Base-by-base conservation (phyloP, 2,113 vertebrate species). In the Eupsittula cactorum region DNA sequence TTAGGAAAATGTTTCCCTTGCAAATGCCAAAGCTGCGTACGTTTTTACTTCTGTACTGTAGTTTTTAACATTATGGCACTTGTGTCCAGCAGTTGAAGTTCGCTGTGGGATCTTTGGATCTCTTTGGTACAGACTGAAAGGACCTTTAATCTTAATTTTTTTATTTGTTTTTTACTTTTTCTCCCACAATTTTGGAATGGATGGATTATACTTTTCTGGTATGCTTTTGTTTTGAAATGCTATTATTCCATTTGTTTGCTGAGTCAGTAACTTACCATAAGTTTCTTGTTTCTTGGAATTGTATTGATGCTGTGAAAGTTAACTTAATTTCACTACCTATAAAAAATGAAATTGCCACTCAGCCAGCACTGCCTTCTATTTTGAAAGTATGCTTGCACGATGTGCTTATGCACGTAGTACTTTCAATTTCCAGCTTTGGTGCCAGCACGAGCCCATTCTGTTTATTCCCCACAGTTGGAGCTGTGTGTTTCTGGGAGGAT, bases 1-100 rank as follows among this genome's bases (percentile, higher is more conserved):
- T 68, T 77, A 90, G 60, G 46, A 92, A 89, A 90, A 74, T 47
- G 23, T 85, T 95, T 27, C 86, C 27, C 55, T 89, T 70, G 67
- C 19, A 83, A 55, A 88, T 81, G 85, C 71, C 90, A 94, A 92
- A 92, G 64, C 64, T 92, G 55, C 64, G 39, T 88, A 67, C n/a
- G 21, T 68, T 86, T 88, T 63, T 64, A 63, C 15, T 90, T 82
- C 39, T 77, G 5, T 50, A 24, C 23, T 74, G 1, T 55, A 74
- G 24, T 24, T 92, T 64, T 86, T 75, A 68, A 67, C 1, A 0
- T 75, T 92, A 60, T 42, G 55, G 33, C 93, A 47, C 83, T 20
- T 28, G 41, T 33, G 39, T 39, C 25, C 4, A 78, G 16, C 49
- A 37, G 25, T 33, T 81, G 42, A 67, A 50, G 11, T 70, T 83